Base-by-base conservation (phyloP, 2,797 vertebrate genomes). In the Peromyscus eremicus region DNA sequence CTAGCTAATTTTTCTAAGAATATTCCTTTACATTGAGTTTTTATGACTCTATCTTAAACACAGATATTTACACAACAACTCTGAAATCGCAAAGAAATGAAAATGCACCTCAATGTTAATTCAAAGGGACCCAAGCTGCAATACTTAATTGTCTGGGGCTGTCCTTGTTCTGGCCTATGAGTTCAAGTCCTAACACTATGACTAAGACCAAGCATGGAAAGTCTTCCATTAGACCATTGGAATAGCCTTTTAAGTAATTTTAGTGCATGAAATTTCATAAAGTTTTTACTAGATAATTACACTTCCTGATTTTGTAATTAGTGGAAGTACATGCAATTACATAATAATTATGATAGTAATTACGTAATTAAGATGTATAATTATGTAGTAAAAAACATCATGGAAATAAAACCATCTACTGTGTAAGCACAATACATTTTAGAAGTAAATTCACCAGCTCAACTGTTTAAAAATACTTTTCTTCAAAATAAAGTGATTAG, bases 351-450 rank as follows among this genome's bases (percentile, higher is more conserved):
- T 99, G 98, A 99, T 98, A 98, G 98, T 98, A 99, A 99, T 99
- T 99, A 99, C 98, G 95, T 99, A 99, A 99, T 99, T 99, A 99
- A 99, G 98, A 99, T 99, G 98, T 99, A 99, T 99, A 99, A 99
- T 99, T 99, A 99, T 99, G 98, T 99, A 99, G 98, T 99, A 99
- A 99, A 99, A 99, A 99, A 99, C 98, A 99, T 99, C 98, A 98
- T 99, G 98, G 98, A 99, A 99, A 99, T 99, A 99, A 99, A 99
- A 98, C 98, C 98, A 99, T 99, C 98, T 98, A 99, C 98, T 98
- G 98, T 98, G 98, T 99, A 99, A 99, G 98, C 98, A 99, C 98
- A 99, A 99, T 99, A 98, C 98, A 98, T 99, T 98, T 98, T 98
- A 98, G 98, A 99, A 99, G 98, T 98, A 99, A 98, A 98, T 98